Evolutionary conservation across 2,888 invertebrate species (phyloP).

Genomic region (Antitype chi): DNA sequence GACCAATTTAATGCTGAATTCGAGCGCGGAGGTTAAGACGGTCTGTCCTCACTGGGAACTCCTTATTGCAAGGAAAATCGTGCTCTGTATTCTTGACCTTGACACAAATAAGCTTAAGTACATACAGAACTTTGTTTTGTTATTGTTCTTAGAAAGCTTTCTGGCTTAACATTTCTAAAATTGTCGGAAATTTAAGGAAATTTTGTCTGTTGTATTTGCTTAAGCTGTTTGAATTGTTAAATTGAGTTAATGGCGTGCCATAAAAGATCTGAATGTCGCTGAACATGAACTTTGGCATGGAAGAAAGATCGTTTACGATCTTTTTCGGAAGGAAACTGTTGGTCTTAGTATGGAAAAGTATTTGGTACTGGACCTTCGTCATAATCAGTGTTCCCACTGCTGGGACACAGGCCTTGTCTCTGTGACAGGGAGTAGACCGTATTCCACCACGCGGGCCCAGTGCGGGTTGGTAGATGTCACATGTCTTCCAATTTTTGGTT

Average conservation of each 20-base stretch:
- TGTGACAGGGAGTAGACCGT: no score
- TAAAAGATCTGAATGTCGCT: constrained; percentile 23
- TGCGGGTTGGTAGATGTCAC: no score
- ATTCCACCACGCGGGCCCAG: no score
- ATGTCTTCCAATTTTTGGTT: no score
- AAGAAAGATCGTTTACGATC: background rate
- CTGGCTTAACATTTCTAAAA: constrained; percentile 57
- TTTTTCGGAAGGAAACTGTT: background rate
- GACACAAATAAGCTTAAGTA: constrained; percentile 54
- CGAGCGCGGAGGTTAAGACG: constrained; percentile 48
- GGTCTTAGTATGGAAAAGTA: background rate
- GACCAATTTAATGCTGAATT: constrained; percentile 42
- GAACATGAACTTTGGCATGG: constrained; percentile 24
- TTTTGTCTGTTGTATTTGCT: constrained; percentile 51
- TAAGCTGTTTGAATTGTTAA: constrained; percentile 56
- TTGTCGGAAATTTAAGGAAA: constrained; percentile 46
- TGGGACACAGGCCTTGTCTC: no score
- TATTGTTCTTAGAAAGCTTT: constrained; percentile 51
- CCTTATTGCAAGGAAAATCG: constrained; percentile 47
- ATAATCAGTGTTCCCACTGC: no score
- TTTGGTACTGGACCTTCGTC: background rate
- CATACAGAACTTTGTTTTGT: constrained; percentile 56
- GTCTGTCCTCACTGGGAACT: constrained; percentile 28
- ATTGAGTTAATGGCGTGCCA: constrained; percentile 48
- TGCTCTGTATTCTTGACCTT: constrained; percentile 46